Evolutionary conservation across 1,140 invertebrate genomes (phyloP), one percentile per base, ranked within the genome.

Genomic region (Caerostris extrusa): DNA sequence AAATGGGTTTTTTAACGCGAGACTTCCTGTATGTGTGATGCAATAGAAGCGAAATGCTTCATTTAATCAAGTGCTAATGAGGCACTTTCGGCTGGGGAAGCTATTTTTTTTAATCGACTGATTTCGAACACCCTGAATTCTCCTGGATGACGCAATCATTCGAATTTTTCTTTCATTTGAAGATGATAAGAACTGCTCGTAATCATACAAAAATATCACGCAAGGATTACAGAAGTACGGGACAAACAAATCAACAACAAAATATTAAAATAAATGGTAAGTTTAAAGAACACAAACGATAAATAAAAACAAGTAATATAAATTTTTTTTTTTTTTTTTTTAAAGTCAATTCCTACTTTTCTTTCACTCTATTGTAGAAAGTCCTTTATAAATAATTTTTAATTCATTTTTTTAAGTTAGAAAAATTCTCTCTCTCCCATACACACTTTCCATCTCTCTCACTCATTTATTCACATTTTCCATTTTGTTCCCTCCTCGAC

Each of bases 1-100:
- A 53, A 53, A 77, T 77, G 71, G 71, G 10, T 77, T 77, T 10
- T 12, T 34, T 34, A 34, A 50, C 6, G 34, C 3, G 14, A 77
- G 82, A 83, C 82, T 83, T 83, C 82, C 82, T 83, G 71, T 50
- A 77, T 77, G 71, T 3, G 50, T 77, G 71, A 77, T 77, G 71
- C 14, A 77, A 77, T 77, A 77, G 50, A 71, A 77, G 50, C 34
- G 69, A n/a, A 77, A 8, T 53, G 71, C 1, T 19, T 83, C 82
- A 7, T 7, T 58, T 57, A 83, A 83, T 83, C 10, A 83, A 19
- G 82, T 83, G 82, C 82, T 83, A 83, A 83, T 83, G 82, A 83
- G 56, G 7, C 12, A 57, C 82, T 83, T 83, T 56, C 82, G 57
- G 7, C 4, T 57, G 7, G 6, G n/a, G 17, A 58, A 58, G 82